A percentile compares a stretch with the other conserved stretches of the same genome.
phyloP scores from a whole-genome alignment of 2,797 vertebrate species.

The Enteromius viviparus region DNA sequence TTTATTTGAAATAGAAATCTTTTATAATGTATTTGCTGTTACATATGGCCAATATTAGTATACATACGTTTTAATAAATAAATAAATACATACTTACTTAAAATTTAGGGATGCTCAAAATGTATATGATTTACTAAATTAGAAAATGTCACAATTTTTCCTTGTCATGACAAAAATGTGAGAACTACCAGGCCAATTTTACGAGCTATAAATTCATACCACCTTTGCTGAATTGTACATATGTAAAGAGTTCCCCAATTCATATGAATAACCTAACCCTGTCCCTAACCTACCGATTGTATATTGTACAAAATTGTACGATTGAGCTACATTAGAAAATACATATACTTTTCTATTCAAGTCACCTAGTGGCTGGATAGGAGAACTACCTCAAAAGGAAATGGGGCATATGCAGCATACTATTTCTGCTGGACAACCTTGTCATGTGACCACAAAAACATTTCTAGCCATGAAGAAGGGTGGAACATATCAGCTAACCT shows the following conservation, averaged over 20 bases:
- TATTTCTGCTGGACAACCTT: neutral
- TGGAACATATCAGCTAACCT: constrained; percentile 8
- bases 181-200: no score
- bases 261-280: no score
- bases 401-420: neutral
- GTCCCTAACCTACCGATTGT: neutral
- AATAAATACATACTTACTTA: neutral
- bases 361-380: neutral
- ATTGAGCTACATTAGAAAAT: neutral
- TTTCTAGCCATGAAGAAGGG: constrained; percentile 8
- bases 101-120: neutral
- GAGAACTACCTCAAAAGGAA: neutral
- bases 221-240: no score
- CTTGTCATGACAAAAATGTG: neutral
- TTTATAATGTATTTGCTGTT: neutral
- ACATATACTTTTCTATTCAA: neutral
- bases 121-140: neutral
- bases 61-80: neutral
- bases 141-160: neutral
- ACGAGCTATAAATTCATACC: no score
- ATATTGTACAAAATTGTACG: neutral
- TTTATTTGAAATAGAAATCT: neutral
- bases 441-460: constrained; percentile 9
- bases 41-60: neutral
- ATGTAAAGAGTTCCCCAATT: no score